Conservation (phyloP, 2,113 vertebrate genomes). For the Hoplias malabaricus region DNA sequence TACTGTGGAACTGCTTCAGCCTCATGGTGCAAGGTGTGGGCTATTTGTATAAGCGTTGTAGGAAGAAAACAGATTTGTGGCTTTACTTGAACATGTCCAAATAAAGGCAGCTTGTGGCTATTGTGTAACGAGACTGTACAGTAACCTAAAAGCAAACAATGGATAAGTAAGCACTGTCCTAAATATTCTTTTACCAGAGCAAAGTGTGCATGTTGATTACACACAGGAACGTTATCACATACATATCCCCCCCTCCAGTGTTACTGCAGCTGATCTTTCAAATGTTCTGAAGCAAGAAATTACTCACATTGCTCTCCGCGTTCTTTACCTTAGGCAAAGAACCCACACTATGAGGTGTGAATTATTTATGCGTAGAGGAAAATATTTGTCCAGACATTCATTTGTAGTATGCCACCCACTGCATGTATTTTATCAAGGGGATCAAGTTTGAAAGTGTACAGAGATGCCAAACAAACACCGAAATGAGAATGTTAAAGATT, state of each 20-base stretch:
- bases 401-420: background rate
- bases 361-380: background rate
- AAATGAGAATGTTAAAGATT: conserved; percentile 79
- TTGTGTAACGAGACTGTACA: background rate
- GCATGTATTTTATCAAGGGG: background rate
- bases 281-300: background rate
- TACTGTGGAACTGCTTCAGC: background rate
- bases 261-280: background rate
- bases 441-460: background rate
- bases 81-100: background rate
- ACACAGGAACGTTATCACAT: background rate
- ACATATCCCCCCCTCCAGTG: background rate
- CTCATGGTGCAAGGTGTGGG: background rate
- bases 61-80: background rate
- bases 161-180: background rate
- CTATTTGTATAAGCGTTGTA: background rate
- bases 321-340: background rate
- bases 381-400: background rate
- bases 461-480: conserved; percentile 20
- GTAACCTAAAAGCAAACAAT: background rate
- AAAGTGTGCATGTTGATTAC: conserved; percentile 5
- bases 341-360: background rate
- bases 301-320: background rate
- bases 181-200: background rate
- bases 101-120: background rate